Percentiles rank a stretch among this genome's conserved stretches.
These are phyloP conservation scores for Eretmocerus hayati DNA, from an alignment of 2,888 invertebrate genomes.

Conservation along the genomic window DNA sequence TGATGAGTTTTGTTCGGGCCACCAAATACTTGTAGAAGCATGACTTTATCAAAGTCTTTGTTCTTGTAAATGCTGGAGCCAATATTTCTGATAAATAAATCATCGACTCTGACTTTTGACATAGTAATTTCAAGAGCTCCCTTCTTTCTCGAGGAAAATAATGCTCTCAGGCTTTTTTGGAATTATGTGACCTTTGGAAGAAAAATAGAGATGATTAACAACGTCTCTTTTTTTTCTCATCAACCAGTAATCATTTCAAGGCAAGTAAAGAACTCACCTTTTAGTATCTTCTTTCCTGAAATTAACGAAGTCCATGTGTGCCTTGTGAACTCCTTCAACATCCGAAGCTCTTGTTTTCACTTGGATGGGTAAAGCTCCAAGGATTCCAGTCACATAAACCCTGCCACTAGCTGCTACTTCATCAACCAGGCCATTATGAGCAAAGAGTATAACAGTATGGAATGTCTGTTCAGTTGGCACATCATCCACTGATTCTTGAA, in stretches of 20 bases:
- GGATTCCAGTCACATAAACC: constrained; percentile 93
- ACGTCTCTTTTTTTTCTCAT: too few species aligned
- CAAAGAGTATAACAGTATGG: constrained; percentile 85
- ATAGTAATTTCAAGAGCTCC: constrained; percentile 71
- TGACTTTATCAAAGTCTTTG: constrained; percentile 96
- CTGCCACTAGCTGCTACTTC: constrained; percentile 91
- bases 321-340: constrained; percentile 85
- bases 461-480: constrained; percentile 99
- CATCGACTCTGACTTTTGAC: constrained; percentile 87
- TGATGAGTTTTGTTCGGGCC: constrained; percentile 89
- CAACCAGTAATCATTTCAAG: background rate
- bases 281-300: constrained; percentile 83
- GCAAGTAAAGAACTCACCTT: constrained; percentile 32
- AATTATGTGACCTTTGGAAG: constrained; percentile 64
- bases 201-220: constrained; percentile 2
- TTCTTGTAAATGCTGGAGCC: constrained; percentile 99
- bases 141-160: constrained; percentile 82
- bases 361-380: constrained; percentile 82
- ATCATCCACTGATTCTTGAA: constrained; percentile 98
- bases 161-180: constrained; percentile 78
- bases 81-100: constrained; percentile 82
- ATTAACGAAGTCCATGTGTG: constrained; percentile 94
- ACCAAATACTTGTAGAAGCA: constrained; percentile 88
- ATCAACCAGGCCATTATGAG: constrained; percentile 96
- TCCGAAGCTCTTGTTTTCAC: constrained; percentile 78